phyloP scores from a whole-genome alignment of 2,797 vertebrate species.

The Glyptemys insculpta region DNA sequence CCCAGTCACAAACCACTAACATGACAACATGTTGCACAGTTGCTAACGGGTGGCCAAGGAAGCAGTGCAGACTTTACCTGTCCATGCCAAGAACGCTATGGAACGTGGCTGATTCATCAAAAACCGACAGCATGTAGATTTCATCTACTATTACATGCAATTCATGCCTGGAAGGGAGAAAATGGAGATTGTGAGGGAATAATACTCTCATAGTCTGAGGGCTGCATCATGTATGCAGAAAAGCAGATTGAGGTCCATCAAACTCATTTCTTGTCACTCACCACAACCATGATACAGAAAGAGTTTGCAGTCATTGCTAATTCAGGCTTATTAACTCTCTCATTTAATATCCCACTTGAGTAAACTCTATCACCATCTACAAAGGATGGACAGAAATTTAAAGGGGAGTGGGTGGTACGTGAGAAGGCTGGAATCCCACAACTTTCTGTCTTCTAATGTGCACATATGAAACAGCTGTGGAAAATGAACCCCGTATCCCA shows the following conservation, averaged over 20 bases:
- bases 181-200: neutral
- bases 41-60: conserved; percentile 43
- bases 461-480: neutral
- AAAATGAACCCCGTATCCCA: neutral
- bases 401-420: neutral
- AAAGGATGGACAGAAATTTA: neutral
- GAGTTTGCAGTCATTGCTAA: neutral
- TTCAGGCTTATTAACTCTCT: neutral
- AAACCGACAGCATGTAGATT: conserved; percentile 97
- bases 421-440: neutral
- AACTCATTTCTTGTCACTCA: neutral
- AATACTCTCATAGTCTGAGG: neutral
- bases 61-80: conserved; percentile 83
- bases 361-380: neutral
- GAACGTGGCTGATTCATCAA: conserved; percentile 88
- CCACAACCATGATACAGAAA: neutral
- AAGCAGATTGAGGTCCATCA: neutral
- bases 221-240: neutral
- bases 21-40: conserved; percentile 43
- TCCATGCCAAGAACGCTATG: conserved; percentile 91
- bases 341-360: neutral
- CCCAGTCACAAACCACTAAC: conserved; percentile 64
- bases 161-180: conserved; percentile 84
- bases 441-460: neutral
- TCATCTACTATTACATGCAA: conserved; percentile 95